Conservation (phyloP, 2,888 invertebrate genomes). For the Tortrix viridana region DNA sequence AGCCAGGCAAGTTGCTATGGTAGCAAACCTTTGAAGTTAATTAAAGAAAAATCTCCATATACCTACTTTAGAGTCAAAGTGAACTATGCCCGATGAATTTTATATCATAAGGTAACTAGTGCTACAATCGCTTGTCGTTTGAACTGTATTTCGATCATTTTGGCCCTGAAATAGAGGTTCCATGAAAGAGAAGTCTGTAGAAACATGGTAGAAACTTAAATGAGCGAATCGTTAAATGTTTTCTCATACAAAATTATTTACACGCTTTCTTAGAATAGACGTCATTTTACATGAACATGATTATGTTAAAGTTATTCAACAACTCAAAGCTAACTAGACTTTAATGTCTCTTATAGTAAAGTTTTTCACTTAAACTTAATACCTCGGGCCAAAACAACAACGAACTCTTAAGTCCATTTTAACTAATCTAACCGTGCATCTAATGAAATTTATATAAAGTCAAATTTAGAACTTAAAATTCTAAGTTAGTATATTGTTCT, state of each 20-base stretch:
- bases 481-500: too few species aligned
- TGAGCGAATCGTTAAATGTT: too few species aligned
- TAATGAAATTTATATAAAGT: conserved; percentile 11
- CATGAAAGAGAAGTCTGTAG: too few species aligned
- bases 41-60: not conserved
- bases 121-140: too few species aligned
- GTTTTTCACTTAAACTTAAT: conserved; percentile 18
- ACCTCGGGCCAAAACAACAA: conserved; percentile 7
- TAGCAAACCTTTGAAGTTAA: not conserved
- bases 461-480: conserved; percentile 1
- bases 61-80: not conserved
- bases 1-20: not conserved
- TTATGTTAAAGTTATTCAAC: not conserved
- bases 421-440: conserved; percentile 10
- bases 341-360: conserved; percentile 12
- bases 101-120: too few species aligned
- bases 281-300: not conserved
- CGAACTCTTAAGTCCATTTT: conserved; percentile 10
- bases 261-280: too few species aligned
- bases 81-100: too few species aligned
- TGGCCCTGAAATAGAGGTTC: too few species aligned
- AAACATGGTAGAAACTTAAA: too few species aligned
- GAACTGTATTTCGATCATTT: too few species aligned
- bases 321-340: conserved; percentile 7
- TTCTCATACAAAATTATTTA: too few species aligned